Base-by-base conservation (phyloP, 1,140 invertebrate genomes). In the Stegodyphus dumicola region DNA sequence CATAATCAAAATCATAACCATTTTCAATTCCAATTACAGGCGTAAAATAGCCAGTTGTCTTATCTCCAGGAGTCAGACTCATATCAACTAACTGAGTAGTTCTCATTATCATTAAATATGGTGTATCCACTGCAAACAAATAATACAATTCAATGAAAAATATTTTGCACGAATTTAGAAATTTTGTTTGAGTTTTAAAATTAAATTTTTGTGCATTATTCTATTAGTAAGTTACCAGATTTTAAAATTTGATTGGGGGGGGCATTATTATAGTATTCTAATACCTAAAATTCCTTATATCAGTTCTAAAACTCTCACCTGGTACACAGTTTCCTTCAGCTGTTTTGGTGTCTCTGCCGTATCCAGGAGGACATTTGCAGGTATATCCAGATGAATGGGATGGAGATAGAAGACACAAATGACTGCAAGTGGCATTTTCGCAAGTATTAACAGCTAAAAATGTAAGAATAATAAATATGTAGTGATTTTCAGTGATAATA, bases 331-430 rank as follows among this genome's bases (percentile, higher is more conserved):
- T 92, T 13, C 95, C 95, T 83, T 94, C 93, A 49, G 92, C 90
- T 6, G 92, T 89, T 9, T 94, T 87, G 89, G 81, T 74, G 65
- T 91, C 90, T 7, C 92, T 88, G 13, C 94, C 94, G 88, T 93
- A 98, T 11, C 98, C 98, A 48, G 97, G 94, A 87, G 96, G 95
- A 90, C 98, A 99, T 88, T 95, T 95, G 89, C 98, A 99, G 0
- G 93, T 94, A 89, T 95, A 98, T 1, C 95, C 95, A n/a, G 91
- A 90, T 1, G 91, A 89, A 66, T 89, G 88, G 18, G 87, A 88
- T 52, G 92, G 91, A 60, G 96, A 97, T 0, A 99, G 91, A 4
- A 99, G 91, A 91, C 98, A 99, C 2, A 99, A 90, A 89, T 99
- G 98, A 87, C 94, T 94, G 88, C 98, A 99, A 0, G 93, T 91